Base-by-base conservation (phyloP, 2,888 invertebrate species). In the Hypselothyrea guttata region DNA sequence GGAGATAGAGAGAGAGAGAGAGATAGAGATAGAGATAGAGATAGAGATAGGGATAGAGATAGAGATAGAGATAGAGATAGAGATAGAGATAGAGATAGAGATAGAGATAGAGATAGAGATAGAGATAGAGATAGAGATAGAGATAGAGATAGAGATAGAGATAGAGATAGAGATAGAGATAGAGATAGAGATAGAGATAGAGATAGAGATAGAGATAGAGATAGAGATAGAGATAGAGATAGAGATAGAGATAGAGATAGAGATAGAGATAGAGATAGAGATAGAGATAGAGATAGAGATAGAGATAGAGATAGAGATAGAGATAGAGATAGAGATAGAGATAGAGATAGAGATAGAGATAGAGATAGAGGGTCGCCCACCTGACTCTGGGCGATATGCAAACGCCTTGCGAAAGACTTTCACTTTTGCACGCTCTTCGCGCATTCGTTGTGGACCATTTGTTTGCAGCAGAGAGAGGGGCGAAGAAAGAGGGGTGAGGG, bases 361-460 rank as follows among this genome's bases (percentile, higher is more conserved):
- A 11, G 1, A 34, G 18, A 31, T 13, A 45, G 12, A 41, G 42
- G 30, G 18, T 15, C 18, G 13, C 41, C 22, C n/a, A 16, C 42
- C 42, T 30, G 18, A 8, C 13, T n/a, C n/a, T 8, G 13, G 16
- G 7, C 30, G 42, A 61, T 67, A 68, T 58, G 58, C 58, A 68
- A 63, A 67, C 62, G 63, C 52, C 57, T 61, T 58, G 58, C 58
- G 22, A 9, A 33, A 44, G 34, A 55, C 68, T 68, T 68, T 68
- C 67, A 63, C 68, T 68, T 68, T 68, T 53, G 60, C 55, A 56
- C 46, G 66, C 65, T 60, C 52, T 45, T 9, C 54, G 61, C 53
- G 31, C 31, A 2, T 33, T 45, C 27, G 45, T 31, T 46, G n/a
- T 47, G 54, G 46, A 27, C 31, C 48, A 48, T 51, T 41, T 62